These are phyloP conservation scores for Falco concolor DNA, from an alignment of 2,797 vertebrate species.

Conservation along the genomic window DNA sequence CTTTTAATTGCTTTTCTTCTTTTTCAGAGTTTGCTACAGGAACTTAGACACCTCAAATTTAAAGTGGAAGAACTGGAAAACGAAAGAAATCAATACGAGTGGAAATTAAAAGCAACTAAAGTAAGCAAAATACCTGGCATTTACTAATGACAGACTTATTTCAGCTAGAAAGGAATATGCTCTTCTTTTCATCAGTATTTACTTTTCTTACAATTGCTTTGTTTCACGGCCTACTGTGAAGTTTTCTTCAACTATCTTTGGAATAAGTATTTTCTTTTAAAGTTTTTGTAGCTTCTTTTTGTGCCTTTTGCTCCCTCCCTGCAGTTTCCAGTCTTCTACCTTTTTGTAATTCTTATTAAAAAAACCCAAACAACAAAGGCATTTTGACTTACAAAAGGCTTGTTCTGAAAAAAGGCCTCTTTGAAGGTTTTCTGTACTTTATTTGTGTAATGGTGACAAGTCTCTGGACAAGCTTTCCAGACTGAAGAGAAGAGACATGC, in stretches of 20 bases:
- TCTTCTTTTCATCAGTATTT: not conserved
- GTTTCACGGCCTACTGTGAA: not conserved
- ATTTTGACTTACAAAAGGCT: not conserved
- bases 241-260: not conserved
- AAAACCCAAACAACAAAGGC: not conserved
- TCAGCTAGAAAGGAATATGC: not conserved
- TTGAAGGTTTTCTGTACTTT: conserved; percentile 72
- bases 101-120: conserved; percentile 91
- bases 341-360: not conserved
- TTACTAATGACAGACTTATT: not conserved
- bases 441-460: conserved; percentile 76
- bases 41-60: conserved; percentile 87
- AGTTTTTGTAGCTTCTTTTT: not conserved
- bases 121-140: conserved; percentile 70
- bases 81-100: conserved; percentile 89
- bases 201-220: not conserved
- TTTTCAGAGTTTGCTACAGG: conserved; percentile 83
- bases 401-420: not conserved
- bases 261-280: not conserved
- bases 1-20: not conserved
- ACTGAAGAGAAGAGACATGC: conserved; percentile 76
- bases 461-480: conserved; percentile 76
- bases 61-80: conserved; percentile 91
- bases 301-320: not conserved
- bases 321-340: not conserved